Evolutionary conservation across 2,797 vertebrate species (phyloP).

Genomic region (Gastrophryne carolinensis): DNA sequence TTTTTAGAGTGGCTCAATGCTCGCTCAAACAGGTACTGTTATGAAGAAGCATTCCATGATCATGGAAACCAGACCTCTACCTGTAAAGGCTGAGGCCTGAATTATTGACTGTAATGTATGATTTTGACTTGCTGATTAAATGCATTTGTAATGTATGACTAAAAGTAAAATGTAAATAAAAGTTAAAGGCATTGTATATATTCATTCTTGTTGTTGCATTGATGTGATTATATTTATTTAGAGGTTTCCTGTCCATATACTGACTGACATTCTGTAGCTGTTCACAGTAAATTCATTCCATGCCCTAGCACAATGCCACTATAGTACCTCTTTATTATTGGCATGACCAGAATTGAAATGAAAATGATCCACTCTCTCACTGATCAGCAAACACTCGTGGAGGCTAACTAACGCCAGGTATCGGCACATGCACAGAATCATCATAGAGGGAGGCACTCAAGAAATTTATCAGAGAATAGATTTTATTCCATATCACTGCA

Average conservation of each 20-base stretch:
- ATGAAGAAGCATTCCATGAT: not conserved
- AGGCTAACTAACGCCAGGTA: no score
- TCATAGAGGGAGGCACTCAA: no score
- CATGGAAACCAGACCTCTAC: not conserved
- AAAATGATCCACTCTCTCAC: no score
- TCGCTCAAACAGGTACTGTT: constrained; percentile 8
- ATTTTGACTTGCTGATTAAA: constrained; percentile 34
- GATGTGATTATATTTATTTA: not conserved
- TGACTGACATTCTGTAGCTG: no score
- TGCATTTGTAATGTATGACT: constrained; percentile 39
- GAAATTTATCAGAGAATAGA: no score
- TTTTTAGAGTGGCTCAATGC: not conserved
- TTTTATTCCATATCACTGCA: no score
- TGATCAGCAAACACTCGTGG: no score
- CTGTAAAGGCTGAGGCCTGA: not conserved
- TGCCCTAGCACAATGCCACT: no score
- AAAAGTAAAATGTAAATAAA: constrained; percentile 23
- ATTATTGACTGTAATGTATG: constrained; percentile 15
- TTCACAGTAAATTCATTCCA: no score
- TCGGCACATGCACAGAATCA: no score
- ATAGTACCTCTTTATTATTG: no score
- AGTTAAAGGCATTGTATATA: constrained; percentile 18
- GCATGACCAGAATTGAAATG: no score
- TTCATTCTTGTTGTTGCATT: not conserved
- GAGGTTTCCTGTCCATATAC: not conserved